These are phyloP conservation scores for Tragelaphus scriptus DNA, from an alignment of 2,113 vertebrate species.

Conservation along the genomic window DNA sequence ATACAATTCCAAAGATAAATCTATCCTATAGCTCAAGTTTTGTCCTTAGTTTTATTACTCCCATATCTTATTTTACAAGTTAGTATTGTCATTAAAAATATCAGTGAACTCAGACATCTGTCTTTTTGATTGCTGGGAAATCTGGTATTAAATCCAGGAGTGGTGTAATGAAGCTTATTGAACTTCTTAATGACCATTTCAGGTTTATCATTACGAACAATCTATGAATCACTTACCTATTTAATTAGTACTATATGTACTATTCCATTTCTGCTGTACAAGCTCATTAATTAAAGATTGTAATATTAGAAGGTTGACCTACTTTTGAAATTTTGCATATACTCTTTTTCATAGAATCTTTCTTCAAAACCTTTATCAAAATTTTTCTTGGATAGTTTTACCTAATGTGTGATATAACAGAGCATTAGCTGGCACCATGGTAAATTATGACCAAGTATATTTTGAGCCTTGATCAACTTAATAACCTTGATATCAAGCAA, in stretches of 20 bases:
- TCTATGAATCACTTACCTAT: background rate
- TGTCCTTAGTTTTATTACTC: background rate
- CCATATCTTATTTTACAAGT: too few species aligned
- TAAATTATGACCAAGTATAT: background rate
- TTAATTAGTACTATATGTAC: background rate
- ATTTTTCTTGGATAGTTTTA: background rate
- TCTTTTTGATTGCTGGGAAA: background rate
- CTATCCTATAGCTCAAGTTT: background rate
- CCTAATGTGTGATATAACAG: background rate
- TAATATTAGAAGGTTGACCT: background rate
- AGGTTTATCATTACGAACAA: background rate
- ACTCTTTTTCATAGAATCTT: background rate
- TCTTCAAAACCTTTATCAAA: background rate
- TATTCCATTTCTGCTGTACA: background rate
- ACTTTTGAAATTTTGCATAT: background rate
- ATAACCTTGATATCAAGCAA: background rate
- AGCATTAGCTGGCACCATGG: background rate
- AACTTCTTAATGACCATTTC: background rate
- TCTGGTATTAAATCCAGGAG: background rate
- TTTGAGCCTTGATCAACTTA: background rate
- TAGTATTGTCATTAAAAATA: background rate
- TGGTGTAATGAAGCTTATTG: background rate
- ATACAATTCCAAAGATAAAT: background rate
- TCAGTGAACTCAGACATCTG: background rate
- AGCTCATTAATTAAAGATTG: background rate